Evolutionary conservation across 2,113 vertebrate genomes (phyloP).

Genomic region (Cariama cristata): DNA sequence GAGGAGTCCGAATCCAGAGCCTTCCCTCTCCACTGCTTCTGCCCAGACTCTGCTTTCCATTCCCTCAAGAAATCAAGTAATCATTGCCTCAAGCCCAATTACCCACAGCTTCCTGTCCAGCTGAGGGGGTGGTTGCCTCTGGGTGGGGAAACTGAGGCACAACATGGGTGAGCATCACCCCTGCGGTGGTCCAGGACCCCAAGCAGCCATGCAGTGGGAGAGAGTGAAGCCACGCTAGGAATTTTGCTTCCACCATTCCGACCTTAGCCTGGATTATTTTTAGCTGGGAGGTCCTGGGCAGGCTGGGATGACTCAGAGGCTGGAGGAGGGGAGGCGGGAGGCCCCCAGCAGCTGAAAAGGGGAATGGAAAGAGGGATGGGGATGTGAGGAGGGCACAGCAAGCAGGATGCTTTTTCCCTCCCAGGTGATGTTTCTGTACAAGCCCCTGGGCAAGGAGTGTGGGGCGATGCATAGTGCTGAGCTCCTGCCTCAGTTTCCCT

Average conservation of each 20-base stretch:
- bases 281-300: slow-evolving; percentile 39
- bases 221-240: not conserved
- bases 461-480: not conserved
- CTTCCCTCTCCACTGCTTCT: not conserved
- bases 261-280: slow-evolving; percentile 64
- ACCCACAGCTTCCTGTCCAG: not conserved
- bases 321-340: slow-evolving; percentile 45
- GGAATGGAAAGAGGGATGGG: not conserved
- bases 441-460: not conserved
- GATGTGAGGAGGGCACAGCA: not conserved
- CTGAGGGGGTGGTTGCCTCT: not conserved
- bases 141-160: not conserved
- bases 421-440: not conserved
- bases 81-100: not conserved
- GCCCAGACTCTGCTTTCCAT: not conserved
- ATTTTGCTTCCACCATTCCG: slow-evolving; percentile 12
- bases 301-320: slow-evolving; percentile 61
- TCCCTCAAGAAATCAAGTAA: not conserved
- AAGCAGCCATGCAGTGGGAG: not conserved
- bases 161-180: rapidly evolving
- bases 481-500: slow-evolving; percentile 14
- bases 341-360: not conserved
- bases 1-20: not conserved
- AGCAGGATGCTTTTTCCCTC: not conserved
- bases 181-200: not conserved